Evolutionary conservation across 2,113 vertebrate species (phyloP), one percentile per base, ranked within the genome.

Genomic region (Oncorhynchus clarkii): DNA sequence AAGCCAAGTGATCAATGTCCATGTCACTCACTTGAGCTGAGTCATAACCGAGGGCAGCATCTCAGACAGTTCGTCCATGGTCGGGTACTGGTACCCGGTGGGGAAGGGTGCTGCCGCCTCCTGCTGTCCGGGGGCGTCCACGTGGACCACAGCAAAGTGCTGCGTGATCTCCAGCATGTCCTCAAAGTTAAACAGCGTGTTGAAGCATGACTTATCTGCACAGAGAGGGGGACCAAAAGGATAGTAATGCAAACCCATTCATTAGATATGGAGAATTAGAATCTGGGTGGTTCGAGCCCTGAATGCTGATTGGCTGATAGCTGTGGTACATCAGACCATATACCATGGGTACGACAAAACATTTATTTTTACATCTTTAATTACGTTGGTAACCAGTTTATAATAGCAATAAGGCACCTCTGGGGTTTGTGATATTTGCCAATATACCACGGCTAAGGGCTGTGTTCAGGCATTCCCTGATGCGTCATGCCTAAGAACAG

Each of bases 101-200:
- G 97, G 97, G 82, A 98, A 99, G 12, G 96, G 93, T 13, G 97
- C 95, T 0, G 97, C 95, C 14, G 90, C 95, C 87, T 98, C 96
- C 89, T 99, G 97, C 87, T 99, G 97, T 39, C 97, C 97, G 9
- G 97, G 97, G 2, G 97, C 96, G 71, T 99, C 97, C 70, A 99
- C 95, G 0, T 99, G 97, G 77, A 97, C 96, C 67, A 99, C 96
- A 0, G 96, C 95, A 84, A 99, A 99, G 90, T 98, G 96, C 86
- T 98, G 96, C 27, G 95, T 98, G 88, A 99, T 98, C 87, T 99
- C 97, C 75, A 95, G 95, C 97, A 99, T 99, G 86, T 99, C 97
- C 89, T 99, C 96, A 0, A 96, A 98, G 93, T 99, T 99, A 89
- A 99, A 99, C 89, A 99, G 95, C 0, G 97, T 94, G 2, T 97